Base-by-base conservation (phyloP, 2,888 invertebrate genomes). In the Lepas anatifera region DNA sequence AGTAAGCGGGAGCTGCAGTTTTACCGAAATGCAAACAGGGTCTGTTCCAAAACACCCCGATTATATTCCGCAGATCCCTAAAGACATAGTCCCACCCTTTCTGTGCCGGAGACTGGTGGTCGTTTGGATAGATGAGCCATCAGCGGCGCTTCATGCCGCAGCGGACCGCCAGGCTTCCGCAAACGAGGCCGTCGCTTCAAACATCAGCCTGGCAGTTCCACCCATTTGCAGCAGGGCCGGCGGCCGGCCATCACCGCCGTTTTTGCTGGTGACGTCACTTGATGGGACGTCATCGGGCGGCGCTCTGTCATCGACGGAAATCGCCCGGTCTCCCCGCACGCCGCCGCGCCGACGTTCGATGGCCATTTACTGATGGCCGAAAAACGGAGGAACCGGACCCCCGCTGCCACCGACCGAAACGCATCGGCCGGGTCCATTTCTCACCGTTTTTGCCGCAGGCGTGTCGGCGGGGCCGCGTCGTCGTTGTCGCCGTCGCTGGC, bases 151-250 rank as follows among this genome's bases (percentile, higher is more conserved):
- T 25, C 7, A n/a, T 25, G 48, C 48, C 48, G 48, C 52, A 27
- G 7, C 11, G 58, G 4, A 8, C 22, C 7, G 58, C 58, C 32
- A 32, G 32, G 8, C 41, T 35, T 16, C 58, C 58, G 18, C 58
- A 58, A 58, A 35, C 22, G 58, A 58, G 29, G 16, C 16, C 35
- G 18, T 3, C 58, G 58, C 58, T 18, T 35, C 32, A 58, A 35
- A 58, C 58, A 58, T 58, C 35, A 58, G 58, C 32, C 32, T 35
- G 32, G 58, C 58, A 58, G 58, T 58, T 58, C 58, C 58, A 35
- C 32, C 35, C 58, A 58, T 58, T 58, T 58, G 25, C n/a, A n/a
- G n/a, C n/a, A n/a, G n/a, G n/a, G n/a, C n/a, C n/a, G 35, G 32
- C 58, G 58, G 58, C 18, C 35, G 32, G 58, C 58, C 58, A 58